Base-by-base conservation (phyloP, 1,140 invertebrate species). In the Heliconius nattereri region DNA sequence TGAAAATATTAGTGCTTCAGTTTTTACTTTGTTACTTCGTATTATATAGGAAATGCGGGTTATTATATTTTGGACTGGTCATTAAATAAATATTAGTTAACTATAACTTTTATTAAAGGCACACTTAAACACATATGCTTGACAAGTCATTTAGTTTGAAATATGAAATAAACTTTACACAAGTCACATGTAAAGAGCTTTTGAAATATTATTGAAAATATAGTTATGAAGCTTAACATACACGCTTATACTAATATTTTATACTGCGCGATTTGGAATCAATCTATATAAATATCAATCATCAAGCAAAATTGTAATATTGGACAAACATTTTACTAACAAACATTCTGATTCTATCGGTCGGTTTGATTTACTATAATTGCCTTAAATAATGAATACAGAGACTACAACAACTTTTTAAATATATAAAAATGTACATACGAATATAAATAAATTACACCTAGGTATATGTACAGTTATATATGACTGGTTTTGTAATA, bases 231-330 rank as follows among this genome's bases (percentile, higher is more conserved):
- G 60, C 60, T 66, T 66, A 66, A 60, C 26, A 66, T 66, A 66
- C 60, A 66, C 60, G 60, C 60, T 66, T 66, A 66, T 66, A 29
- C 60, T 66, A 57, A 57, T 57, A 57, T 57, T 23, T 57, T 57
- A 23, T 8, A n/a, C 20, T 57, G 49, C 23, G 20, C 8, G 3
- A 57, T 57, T 57, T 57, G 7, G 9, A 54, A 16, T 5, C 40
- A 32, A 32, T 32, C 32, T 32, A 32, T 32, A 32, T 32, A 32
- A 32, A 32, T 32, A 32, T 32, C 32, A 32, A 32, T 32, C 32
- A 32, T 32, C 32, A 7, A 7, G 32, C 32, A 45, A 45, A 45
- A 45, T 45, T 45, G 40, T 45, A 45, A 45, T 45, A 45, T 45
- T 45, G 40, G 40, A 52, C 49, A 19, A 52, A 52, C 1, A 52